A percentile compares a stretch with the other conserved stretches of the same genome.
phyloP scores from a whole-genome alignment of 2,888 invertebrate species.

The Rhagonycha fulva region DNA sequence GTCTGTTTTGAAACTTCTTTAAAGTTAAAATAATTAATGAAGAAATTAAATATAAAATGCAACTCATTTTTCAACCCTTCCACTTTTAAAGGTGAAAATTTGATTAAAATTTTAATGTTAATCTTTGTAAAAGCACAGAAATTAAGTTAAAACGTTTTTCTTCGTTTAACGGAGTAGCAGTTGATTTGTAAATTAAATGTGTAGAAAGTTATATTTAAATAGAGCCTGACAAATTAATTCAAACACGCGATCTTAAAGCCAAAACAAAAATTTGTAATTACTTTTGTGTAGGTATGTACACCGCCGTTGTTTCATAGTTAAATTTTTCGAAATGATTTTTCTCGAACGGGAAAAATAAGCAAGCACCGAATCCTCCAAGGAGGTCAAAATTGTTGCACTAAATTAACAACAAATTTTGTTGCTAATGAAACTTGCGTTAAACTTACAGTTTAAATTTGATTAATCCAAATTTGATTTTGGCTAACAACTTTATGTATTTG shows the following conservation, averaged over 20 bases:
- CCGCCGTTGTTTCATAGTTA: too few relatives aligned
- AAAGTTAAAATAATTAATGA: background rate
- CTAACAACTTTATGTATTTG: background rate
- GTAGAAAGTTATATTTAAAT: background rate
- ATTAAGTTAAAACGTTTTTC: background rate
- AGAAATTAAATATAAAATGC: background rate
- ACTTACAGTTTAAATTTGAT: background rate
- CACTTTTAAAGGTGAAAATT: background rate
- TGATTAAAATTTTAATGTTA: background rate
- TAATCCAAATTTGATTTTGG: background rate
- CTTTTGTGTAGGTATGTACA: background rate
- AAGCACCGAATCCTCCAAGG: too few relatives aligned
- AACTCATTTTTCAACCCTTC: background rate
- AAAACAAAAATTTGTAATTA: background rate
- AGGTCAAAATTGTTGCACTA: background rate
- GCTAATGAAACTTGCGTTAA: background rate
- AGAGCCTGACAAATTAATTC: background rate
- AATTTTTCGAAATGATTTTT: background rate
- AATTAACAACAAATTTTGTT: background rate
- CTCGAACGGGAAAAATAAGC: background rate
- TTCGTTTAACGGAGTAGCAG: background rate
- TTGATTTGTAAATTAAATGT: background rate
- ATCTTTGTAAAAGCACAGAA: background rate
- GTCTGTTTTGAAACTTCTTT: background rate
- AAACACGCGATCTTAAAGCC: background rate